Base-by-base conservation (phyloP, 2,797 vertebrate species). In the Phyllotis vaccarum region DNA sequence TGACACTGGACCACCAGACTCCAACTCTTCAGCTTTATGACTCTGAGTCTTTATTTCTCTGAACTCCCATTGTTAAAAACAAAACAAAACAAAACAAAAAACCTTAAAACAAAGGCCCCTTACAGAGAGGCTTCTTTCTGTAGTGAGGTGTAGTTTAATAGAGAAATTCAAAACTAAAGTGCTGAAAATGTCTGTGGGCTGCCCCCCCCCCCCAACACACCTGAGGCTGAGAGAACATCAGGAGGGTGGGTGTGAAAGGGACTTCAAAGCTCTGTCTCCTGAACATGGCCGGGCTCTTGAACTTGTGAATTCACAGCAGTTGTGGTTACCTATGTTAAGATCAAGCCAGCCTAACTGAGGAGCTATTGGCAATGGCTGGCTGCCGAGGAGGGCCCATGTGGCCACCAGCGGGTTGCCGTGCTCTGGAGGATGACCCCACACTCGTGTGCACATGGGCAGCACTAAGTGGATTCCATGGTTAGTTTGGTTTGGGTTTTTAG, bases 11-110 rank as follows among this genome's bases (percentile, higher is more conserved):
- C 60, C 0, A 0, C 66, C 13, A 58, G 24, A 56, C 5, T 46
- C 52, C 1, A 1, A 54, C 43, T 58, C 9, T 40, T 79, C 49
- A 46, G n/a, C 86, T 60, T 37, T 24, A 64, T 66, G 54, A 78
- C 72, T 86, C 92, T 78, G n/a, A 9, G 11, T 72, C 56, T 92
- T 72, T 22, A 74, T 66, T 87, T 79, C 76, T 92, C 31, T 31
- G 46, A 81, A 80, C 9, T 70, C 72, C n/a, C 6, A 17, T 75
- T 93, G 27, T 64, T 87, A 49, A 31, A 21, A 80, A 83, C 68
- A 68, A 89, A 49, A 52, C 29, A 17, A 21, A 79, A 88, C 62
- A 74, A 89, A 49, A 76, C 17, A 19, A 79, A 75, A 49, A 17
- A 7, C 43, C 43, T 9, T 6, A 13, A 79, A 79, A 79, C 49